These are phyloP conservation scores for Rana temporaria DNA, from an alignment of 2,113 vertebrate species.

Conservation along the genomic window DNA sequence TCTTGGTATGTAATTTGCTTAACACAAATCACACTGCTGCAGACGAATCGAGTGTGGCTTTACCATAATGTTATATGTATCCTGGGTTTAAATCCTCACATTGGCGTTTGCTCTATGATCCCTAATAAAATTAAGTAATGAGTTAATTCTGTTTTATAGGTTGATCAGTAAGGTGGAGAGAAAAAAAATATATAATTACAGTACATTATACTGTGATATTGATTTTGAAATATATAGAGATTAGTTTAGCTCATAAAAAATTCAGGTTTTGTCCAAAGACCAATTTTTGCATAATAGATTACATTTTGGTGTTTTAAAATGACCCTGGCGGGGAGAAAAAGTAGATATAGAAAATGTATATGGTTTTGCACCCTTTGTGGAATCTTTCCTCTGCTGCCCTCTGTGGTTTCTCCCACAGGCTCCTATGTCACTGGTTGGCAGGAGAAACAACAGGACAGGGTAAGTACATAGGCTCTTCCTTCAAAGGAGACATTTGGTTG, in stretches of 20 bases:
- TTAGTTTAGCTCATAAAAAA: neutral
- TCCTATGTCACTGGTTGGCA: no score
- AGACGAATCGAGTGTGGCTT: neutral
- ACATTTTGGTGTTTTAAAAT: no score
- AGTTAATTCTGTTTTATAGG: conserved; percentile 25
- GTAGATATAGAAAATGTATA: no score
- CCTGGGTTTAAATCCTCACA: neutral
- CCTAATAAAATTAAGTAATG: conserved; percentile 34
- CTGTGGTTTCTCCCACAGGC: no score
- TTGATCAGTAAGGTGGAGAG: conserved; percentile 7
- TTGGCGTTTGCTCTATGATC: neutral
- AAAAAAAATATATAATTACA: neutral
- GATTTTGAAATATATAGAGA: neutral
- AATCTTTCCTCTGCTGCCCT: no score
- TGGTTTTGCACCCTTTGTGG: no score
- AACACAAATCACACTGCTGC: neutral
- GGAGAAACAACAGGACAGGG: no score
- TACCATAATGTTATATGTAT: conserved; percentile 11
- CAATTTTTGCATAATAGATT: no score
- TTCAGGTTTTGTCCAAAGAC: no score
- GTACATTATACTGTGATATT: neutral
- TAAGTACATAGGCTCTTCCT: no score
- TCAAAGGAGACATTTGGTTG: no score
- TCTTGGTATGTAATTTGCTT: neutral
- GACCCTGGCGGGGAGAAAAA: no score